Evolutionary conservation across 37 sponge, comb jelly and placozoan species (phyloP), one percentile per base, ranked within the genome.

Genomic region (Oscarella lobularis): DNA sequence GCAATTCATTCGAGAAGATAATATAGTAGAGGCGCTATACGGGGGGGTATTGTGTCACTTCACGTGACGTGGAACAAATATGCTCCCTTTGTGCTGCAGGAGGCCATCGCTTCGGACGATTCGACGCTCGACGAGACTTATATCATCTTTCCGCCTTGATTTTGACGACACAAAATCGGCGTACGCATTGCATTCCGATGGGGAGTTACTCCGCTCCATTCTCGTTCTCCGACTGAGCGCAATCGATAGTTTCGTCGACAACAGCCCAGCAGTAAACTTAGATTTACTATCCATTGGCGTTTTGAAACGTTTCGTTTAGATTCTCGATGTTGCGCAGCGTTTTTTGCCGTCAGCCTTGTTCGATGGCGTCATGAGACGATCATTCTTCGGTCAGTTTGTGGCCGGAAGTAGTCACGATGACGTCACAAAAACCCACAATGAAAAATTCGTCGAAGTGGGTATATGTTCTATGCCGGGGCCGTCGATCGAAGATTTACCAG

Each of bases 371-470:
- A 78, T 78, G 79, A 78, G 67, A 73, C 37, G 54, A 29, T 29
- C 72, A 27, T 78, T 78, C 79, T 78, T 71, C 72, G 79, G 79
- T 2, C 79, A 78, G 79, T 78, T 78, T 34, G 72, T 68, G 1
- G 79, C 69, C 33, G 79, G 79, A 34, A 73, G 71, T 38, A 78
- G 35, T 38, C 36, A 67, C 2, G 2, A 30, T 2, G 79, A 78
- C 36, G 72, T 78, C 34, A 69, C 20, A 20, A 48, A 48, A 20
- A 48, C 60, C 60, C 67, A 3, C 37, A n/a, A 67, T 27, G 82
- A 76, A 66, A 66, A 76, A 3, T 14, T 27, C 9, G 36, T 1
- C n/a, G 32, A 66, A 37, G 6, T 5, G 37, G 31, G 60, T 31
- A 31, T n/a, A n/a, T n/a, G n/a, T n/a, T n/a, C n/a, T n/a, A n/a